Percentiles rank a stretch among this genome's conserved stretches.
phyloP scores from a whole-genome alignment of 2,888 invertebrate genomes.

The Chalcosyrphus nemorum region DNA sequence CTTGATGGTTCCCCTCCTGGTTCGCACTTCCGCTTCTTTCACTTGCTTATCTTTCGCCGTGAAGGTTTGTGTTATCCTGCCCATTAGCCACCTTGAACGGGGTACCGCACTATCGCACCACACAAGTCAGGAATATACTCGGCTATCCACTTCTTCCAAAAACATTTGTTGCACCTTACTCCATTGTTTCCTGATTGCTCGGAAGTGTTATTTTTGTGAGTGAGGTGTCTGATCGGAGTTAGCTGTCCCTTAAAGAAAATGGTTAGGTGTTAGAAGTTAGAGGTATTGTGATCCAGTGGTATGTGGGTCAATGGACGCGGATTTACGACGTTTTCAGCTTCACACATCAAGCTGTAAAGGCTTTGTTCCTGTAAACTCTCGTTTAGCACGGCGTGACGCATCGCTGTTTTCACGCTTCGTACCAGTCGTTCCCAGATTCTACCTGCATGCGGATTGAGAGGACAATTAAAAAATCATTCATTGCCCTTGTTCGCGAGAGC shows the following conservation, averaged over 20 bases:
- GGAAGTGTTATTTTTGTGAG: neutral
- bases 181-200: neutral
- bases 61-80: too few species aligned
- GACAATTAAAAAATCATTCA: slow-evolving; percentile 33
- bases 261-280: slow-evolving; percentile 34
- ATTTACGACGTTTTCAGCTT: neutral
- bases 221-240: slow-evolving; percentile 21
- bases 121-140: neutral
- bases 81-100: too few species aligned
- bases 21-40: too few species aligned
- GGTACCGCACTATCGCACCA: too few species aligned
- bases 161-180: neutral
- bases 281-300: neutral
- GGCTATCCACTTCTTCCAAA: neutral
- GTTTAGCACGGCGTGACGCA: neutral
- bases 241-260: slow-evolving; percentile 23
- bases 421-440: slow-evolving; percentile 34
- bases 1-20: too few species aligned
- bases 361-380: slow-evolving; percentile 4
- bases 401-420: neutral
- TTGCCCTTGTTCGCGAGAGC: neutral
- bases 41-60: too few species aligned
- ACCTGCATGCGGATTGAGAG: slow-evolving; percentile 16
- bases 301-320: slow-evolving; percentile 9
- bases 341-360: neutral